Base-by-base conservation (phyloP, 2,888 invertebrate genomes). In the Phrixothrix hirtus region DNA sequence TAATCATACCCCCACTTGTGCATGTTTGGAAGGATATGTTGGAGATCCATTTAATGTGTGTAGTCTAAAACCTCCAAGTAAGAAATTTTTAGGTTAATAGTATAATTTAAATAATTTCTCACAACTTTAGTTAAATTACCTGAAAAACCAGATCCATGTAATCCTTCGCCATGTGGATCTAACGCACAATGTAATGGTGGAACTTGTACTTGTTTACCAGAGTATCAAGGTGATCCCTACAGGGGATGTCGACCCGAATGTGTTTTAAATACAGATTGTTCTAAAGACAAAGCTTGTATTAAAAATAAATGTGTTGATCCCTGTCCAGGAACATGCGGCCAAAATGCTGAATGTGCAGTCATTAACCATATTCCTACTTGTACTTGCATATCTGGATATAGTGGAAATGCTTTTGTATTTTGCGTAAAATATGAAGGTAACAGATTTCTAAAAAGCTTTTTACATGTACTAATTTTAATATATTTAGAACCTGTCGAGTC, bases 161-260 rank as follows among this genome's bases (percentile, higher is more conserved):
- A 77, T 62, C 87, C 89, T 30, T 85, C 87, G 31, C 92, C 91
- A 0, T 94, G 94, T 71, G 93, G 90, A 11, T 87, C 88, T 67
- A 93, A 92, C 68, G 86, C 93, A 0, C 79, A 88, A 49, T 94
- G 93, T 59, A 68, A 81, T 83, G 0, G 83, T 84, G 16, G 77
- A 0, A 83, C 85, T 61, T 94, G 94, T 71, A 81, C 82, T n/a
- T 94, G 93, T 68, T 89, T 93, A 67, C 89, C 92, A 49, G 92
- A 92, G 2, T 91, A 92, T 67, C 85, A 89, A 56, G 93, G 93
- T 5, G 90, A 94, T 77, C 92, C 84, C 10, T 87, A 88, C 69
- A 87, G 88, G 11, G 92, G 92, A 21, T 94, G 93, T 67, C 81
- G 88, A 57, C 92, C 92, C 1, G 93, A 93, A 76, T 93, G 93